These are phyloP conservation scores for Lysiphlebus fabarum DNA, from an alignment of 1,140 invertebrate species.

Conservation along the genomic window DNA sequence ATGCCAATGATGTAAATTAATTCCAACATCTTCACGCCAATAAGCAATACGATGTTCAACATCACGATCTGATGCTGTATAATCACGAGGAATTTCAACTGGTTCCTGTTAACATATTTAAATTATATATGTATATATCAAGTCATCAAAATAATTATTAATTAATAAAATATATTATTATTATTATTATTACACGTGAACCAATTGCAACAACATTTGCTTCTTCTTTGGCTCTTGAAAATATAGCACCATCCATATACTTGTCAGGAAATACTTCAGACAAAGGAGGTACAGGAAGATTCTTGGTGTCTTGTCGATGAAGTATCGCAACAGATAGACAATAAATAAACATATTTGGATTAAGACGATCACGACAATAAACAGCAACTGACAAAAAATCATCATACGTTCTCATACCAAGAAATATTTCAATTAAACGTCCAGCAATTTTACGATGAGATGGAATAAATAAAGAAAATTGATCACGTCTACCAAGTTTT, in stretches of 20 bases:
- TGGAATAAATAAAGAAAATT: slow-evolving; percentile 75
- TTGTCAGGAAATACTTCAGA: slow-evolving; percentile 74
- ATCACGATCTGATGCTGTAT: slow-evolving; percentile 70
- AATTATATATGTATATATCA: too few species aligned
- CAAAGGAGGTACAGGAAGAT: slow-evolving; percentile 67
- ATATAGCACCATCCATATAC: slow-evolving; percentile 70
- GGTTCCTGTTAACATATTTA: slow-evolving; percentile 47
- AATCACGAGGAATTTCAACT: slow-evolving; percentile 68
- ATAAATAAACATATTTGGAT: slow-evolving; percentile 77
- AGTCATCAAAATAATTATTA: too few species aligned
- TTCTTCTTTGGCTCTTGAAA: slow-evolving; percentile 66
- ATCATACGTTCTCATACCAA: slow-evolving; percentile 68
- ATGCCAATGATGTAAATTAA: slow-evolving; percentile 78
- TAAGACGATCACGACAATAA: slow-evolving; percentile 71
- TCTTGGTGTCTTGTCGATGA: slow-evolving; percentile 72
- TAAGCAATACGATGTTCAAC: slow-evolving; percentile 69
- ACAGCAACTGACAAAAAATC: slow-evolving; percentile 69
- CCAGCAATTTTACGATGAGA: slow-evolving; percentile 67
- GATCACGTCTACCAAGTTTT: slow-evolving; percentile 63
- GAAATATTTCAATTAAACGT: slow-evolving; percentile 69
- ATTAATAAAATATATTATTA: too few species aligned
- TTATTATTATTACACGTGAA: slow-evolving; percentile 62
- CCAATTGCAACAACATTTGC: slow-evolving; percentile 63
- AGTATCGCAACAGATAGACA: slow-evolving; percentile 71
- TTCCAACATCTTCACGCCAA: slow-evolving; percentile 60